Evolutionary conservation across 2,888 invertebrate species (phyloP).

Genomic region (Prosapia bicincta): DNA sequence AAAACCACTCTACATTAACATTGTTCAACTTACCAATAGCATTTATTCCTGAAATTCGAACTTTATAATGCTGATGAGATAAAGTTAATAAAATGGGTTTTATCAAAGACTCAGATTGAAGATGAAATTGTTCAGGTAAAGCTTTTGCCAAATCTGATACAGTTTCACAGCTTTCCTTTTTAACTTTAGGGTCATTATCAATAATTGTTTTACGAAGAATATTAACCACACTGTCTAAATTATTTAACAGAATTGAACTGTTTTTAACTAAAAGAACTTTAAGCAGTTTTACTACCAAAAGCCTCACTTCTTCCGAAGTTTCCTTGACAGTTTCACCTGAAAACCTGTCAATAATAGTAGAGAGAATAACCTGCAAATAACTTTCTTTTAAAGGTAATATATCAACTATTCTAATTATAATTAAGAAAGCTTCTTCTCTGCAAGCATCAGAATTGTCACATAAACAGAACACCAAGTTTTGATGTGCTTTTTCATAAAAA

Average conservation of each 20-base stretch:
- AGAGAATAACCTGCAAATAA: conserved; percentile 70
- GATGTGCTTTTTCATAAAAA: conserved; percentile 49
- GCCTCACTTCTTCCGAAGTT: conserved; percentile 76
- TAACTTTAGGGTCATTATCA: conserved; percentile 79
- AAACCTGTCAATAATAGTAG: conserved; percentile 71
- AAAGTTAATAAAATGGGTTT: conserved; percentile 70
- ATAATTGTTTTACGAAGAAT: conserved; percentile 68
- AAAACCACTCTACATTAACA: too few species aligned
- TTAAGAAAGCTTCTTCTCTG: conserved; percentile 55
- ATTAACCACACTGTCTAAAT: conserved; percentile 69
- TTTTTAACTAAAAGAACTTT: conserved; percentile 62
- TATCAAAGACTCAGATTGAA: conserved; percentile 67
- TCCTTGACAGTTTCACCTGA: conserved; percentile 70
- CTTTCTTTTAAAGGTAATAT: conserved; percentile 63
- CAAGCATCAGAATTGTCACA: conserved; percentile 62
- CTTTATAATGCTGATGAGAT: conserved; percentile 78
- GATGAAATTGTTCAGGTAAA: conserved; percentile 67
- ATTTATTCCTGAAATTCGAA: conserved; percentile 68
- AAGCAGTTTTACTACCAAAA: conserved; percentile 64
- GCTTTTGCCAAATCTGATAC: conserved; percentile 61
- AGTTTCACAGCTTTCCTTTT: conserved; percentile 71
- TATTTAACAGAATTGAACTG: conserved; percentile 58
- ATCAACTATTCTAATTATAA: conserved; percentile 55
- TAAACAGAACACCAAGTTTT: conserved; percentile 49
- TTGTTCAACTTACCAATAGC: conserved; percentile 58